Conservation (phyloP, 2,888 invertebrate species). For the Dendrolimus houi region DNA sequence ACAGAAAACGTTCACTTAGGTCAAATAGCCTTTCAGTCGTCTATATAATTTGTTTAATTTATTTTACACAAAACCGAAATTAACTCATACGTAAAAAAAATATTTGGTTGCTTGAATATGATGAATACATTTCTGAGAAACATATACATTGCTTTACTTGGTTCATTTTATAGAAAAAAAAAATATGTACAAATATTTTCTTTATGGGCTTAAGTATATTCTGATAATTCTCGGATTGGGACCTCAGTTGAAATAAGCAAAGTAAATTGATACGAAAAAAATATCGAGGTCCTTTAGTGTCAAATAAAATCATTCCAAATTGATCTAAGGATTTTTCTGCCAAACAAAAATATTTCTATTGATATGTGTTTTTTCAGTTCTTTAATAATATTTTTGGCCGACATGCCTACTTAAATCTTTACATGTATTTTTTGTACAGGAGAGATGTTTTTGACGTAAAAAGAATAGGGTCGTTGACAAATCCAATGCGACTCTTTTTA, state of each 20-base stretch:
- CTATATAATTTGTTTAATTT: no score
- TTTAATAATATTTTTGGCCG: slow-evolving; percentile 1
- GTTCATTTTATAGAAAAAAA: background rate
- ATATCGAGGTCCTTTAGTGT: slow-evolving; percentile 9
- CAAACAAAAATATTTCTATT: slow-evolving; percentile 5
- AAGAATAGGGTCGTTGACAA: no score
- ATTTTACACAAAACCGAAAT: no score
- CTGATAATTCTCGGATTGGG: background rate
- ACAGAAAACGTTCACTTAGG: no score
- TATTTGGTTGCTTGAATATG: no score
- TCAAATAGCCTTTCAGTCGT: no score
- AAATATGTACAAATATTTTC: background rate
- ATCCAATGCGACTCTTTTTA: no score
- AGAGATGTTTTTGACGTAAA: no score
- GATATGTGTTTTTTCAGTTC: slow-evolving; percentile 1
- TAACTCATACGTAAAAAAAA: no score
- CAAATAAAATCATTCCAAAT: slow-evolving; percentile 5
- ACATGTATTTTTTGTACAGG: slow-evolving; percentile 1
- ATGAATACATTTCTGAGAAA: no score
- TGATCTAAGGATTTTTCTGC: slow-evolving; percentile 4
- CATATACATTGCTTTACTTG: no score
- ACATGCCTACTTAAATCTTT: slow-evolving; percentile 2
- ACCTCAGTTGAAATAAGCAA: slow-evolving; percentile 9
- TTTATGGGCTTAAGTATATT: background rate
- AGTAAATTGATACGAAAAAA: slow-evolving; percentile 14